These are phyloP conservation scores for Drosophila planitibia DNA, from an alignment of 2,888 invertebrate species.

Conservation along the genomic window DNA sequence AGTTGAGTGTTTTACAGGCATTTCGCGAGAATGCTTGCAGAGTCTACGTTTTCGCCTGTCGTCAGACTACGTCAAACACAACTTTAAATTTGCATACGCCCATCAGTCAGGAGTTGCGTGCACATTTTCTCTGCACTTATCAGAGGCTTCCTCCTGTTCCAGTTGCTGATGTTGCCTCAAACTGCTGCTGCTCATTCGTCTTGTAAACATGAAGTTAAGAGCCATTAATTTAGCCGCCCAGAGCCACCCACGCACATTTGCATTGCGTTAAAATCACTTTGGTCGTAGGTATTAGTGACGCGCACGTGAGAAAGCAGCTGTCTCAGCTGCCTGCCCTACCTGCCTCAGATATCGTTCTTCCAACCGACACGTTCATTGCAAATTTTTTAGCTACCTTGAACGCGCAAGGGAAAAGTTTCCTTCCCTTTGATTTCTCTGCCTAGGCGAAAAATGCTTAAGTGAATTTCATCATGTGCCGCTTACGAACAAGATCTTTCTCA, in stretches of 20 bases:
- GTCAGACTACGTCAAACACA: slow-evolving; percentile 64
- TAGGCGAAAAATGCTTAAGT: slow-evolving; percentile 68
- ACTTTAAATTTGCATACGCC: slow-evolving; percentile 74
- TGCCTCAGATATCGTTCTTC: slow-evolving; percentile 6
- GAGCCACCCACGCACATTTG: slow-evolving; percentile 46
- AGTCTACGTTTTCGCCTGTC: slow-evolving; percentile 55
- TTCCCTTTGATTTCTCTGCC: slow-evolving; percentile 61
- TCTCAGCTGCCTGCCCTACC: neutral
- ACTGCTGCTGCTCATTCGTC: slow-evolving; percentile 63
- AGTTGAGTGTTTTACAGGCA: slow-evolving; percentile 18
- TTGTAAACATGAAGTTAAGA: slow-evolving; percentile 80
- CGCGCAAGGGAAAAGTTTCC: slow-evolving; percentile 51
- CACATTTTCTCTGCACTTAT: slow-evolving; percentile 13
- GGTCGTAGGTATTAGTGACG: slow-evolving; percentile 60
- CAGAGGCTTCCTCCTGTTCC: neutral
- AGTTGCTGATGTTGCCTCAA: neutral
- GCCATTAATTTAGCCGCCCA: slow-evolving; percentile 74
- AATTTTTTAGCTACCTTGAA: slow-evolving; percentile 61
- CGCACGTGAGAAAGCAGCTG: slow-evolving; percentile 30
- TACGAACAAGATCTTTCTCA: slow-evolving; percentile 37
- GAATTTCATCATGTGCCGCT: slow-evolving; percentile 71
- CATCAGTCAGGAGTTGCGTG: slow-evolving; percentile 63
- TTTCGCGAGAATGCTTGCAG: slow-evolving; percentile 32
- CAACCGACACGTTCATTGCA: slow-evolving; percentile 60
- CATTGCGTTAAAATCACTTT: slow-evolving; percentile 78